Evolutionary conservation across 2,888 invertebrate species (phyloP), one percentile per base, ranked within the genome.

Genomic region (Caenorhabditis virilis): DNA sequence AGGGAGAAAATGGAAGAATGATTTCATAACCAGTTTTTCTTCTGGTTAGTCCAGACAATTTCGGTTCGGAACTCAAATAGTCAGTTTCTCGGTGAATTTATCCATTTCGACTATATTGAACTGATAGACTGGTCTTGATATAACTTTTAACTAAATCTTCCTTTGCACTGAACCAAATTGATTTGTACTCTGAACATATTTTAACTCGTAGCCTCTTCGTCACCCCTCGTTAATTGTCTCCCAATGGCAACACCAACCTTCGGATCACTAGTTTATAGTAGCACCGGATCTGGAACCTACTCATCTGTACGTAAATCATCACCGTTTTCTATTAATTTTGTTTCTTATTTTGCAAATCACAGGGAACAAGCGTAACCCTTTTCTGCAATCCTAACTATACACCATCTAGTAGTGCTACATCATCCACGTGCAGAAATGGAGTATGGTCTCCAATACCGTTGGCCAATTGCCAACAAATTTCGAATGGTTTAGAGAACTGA

Each of bases 381-480:
- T 51, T 35, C n/a, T 63, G 63, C 51, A 50, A 53, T 41, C 57
- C 52, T 53, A 57, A 57, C 43, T 57, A 50, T 23, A 23, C 54
- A 0, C 33, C 41, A 7, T 15, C 41, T 1, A 47, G 13, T 18
- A 55, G 51, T 23, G 41, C 63, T 25, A 22, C 41, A 22, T 48
- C 56, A 16, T 50, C 67, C 46, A 65, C 58, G 39, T 74, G 74
- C 51, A 20, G 18, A n/a, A 59, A 59, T 45, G 62, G 62, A 45
- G 38, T 35, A 16, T 68, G 67, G 67, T 26, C 46, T 2, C 62
- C 67, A 30, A 11, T 38, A 15, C 38, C 27, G 38, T 27, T 62
- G 25, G 53, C 53, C 33, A 45, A 42, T 42, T 67, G 61, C 22
- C 48, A 53, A 27, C 27, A 23, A 33, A 36, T 52, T 41, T 43